Conservation (phyloP, 1,140 invertebrate genomes). For the Leucophenga varia region DNA sequence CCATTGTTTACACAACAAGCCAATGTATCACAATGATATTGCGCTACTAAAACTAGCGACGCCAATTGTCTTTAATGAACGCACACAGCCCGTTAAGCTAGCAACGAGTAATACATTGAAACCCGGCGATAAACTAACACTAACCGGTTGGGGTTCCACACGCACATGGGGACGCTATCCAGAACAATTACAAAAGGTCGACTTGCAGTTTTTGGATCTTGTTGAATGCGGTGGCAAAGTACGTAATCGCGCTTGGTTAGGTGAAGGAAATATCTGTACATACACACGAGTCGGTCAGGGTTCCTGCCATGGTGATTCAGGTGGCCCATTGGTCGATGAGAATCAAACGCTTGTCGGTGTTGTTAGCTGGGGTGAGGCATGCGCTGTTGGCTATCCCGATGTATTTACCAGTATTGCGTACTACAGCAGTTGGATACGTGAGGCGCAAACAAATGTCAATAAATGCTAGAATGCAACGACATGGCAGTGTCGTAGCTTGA, state of each 20-base stretch:
- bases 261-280: constrained; percentile 61
- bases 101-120: constrained; percentile 22
- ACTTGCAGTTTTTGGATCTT: constrained; percentile 29
- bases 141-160: constrained; percentile 62
- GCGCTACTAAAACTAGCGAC: constrained; percentile 56
- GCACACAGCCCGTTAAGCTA: constrained; percentile 54
- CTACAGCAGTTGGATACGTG: constrained; percentile 49
- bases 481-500: not conserved
- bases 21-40: constrained; percentile 59
- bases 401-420: constrained; percentile 58
- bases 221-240: constrained; percentile 26
- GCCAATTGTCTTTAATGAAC: constrained; percentile 54
- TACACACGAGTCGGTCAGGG: constrained; percentile 62
- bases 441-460: constrained; percentile 21
- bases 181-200: constrained; percentile 41
- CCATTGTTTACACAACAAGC: constrained; percentile 43
- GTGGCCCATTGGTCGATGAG: constrained; percentile 55
- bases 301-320: constrained; percentile 60
- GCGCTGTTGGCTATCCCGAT: constrained; percentile 59
- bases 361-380: constrained; percentile 62
- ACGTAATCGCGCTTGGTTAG: constrained; percentile 28
- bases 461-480: no score
- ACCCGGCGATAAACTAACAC: constrained; percentile 40
- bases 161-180: constrained; percentile 39
- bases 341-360: constrained; percentile 48